phyloP scores from a whole-genome alignment of 2,888 invertebrate species.

The Tetranychus piercei region DNA sequence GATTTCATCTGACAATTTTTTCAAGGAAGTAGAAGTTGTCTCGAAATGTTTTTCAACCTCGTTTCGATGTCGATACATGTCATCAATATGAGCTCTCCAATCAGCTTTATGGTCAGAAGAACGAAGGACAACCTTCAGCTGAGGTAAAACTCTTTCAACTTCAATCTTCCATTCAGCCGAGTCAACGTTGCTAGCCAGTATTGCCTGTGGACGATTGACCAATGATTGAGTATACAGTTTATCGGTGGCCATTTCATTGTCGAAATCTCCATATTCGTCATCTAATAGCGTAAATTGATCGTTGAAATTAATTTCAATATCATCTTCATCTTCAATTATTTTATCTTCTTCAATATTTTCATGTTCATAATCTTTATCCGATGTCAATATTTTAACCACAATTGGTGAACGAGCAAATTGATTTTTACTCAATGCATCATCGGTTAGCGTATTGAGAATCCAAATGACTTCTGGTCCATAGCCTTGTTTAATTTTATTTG shows the following conservation, averaged over 20 bases:
- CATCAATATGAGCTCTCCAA: conserved; percentile 79
- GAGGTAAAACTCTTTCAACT: conserved; percentile 77
- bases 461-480: conserved; percentile 72
- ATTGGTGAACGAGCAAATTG: conserved; percentile 11
- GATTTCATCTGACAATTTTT: conserved; percentile 61
- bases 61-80: conserved; percentile 61
- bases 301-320: conserved; percentile 12
- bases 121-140: conserved; percentile 45
- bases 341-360: conserved; percentile 38
- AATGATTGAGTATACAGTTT: too few relatives aligned
- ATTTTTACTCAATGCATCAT: conserved; percentile 35
- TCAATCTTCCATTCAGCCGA: conserved; percentile 55
- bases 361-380: conserved; percentile 45
- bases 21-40: conserved; percentile 50
- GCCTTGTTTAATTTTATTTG: conserved; percentile 81
- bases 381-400: conserved; percentile 39
- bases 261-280: neutral
- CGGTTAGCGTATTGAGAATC: conserved; percentile 63
- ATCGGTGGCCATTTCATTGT: neutral
- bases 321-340: neutral
- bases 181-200: neutral
- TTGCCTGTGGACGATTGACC: neutral
- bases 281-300: conserved; percentile 12
- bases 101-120: conserved; percentile 38
- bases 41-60: conserved; percentile 41